phyloP scores from a whole-genome alignment of 2,113 vertebrate species.

The Melozone crissalis region DNA sequence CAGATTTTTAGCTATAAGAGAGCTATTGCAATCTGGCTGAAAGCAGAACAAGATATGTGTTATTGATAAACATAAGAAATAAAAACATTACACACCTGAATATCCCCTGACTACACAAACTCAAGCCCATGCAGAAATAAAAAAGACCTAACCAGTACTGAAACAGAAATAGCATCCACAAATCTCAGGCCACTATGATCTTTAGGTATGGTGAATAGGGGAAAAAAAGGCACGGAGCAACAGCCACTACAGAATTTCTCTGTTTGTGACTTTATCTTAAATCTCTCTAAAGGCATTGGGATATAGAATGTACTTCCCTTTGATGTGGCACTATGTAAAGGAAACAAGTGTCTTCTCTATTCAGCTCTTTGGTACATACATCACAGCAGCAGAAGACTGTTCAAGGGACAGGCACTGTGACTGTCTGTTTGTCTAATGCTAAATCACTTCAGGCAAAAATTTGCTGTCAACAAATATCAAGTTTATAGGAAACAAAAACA shows the following conservation, averaged over 20 bases:
- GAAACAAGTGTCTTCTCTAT: not conserved
- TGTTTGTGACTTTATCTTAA: not conserved
- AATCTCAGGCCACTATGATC: not conserved
- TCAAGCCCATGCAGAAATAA: not conserved
- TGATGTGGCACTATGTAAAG: not conserved
- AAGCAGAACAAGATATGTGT: not conserved
- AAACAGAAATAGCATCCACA: not conserved
- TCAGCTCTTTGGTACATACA: not conserved
- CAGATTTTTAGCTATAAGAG: not conserved
- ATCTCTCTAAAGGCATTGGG: not conserved
- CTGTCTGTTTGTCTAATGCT: not conserved
- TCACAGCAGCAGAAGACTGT: not conserved
- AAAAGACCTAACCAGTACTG: not conserved
- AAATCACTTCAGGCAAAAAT: not conserved
- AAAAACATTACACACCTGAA: not conserved
- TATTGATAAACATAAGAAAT: not conserved
- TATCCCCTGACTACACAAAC: not conserved
- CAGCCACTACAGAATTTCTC: not conserved
- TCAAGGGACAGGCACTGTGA: not conserved
- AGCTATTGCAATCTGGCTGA: not conserved
- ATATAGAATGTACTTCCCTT: not conserved
- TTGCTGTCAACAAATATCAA: not conserved
- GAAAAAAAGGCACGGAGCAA: not conserved
- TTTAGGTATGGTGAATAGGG: not conserved
- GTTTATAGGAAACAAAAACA: conserved; percentile 5